Percentiles rank a stretch among this genome's conserved stretches.
phyloP scores from a whole-genome alignment of 2,113 vertebrate genomes.

The Eublepharis macularius region DNA sequence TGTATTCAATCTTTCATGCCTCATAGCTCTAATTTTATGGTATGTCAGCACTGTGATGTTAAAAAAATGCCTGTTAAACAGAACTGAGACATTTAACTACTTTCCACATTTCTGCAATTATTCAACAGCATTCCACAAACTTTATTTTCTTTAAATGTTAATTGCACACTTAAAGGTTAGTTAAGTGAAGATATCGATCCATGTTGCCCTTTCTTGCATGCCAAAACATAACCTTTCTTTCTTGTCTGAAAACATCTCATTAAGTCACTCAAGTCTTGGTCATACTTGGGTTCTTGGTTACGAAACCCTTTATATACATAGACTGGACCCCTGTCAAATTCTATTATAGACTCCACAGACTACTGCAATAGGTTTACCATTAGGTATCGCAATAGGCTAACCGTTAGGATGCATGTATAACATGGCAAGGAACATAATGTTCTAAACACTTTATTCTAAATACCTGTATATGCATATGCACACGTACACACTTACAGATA shows the following conservation, averaged over 20 bases:
- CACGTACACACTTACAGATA: too few species aligned
- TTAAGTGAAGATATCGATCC: slow-evolving; percentile 79
- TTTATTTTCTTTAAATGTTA: slow-evolving; percentile 87
- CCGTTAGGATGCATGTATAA: background rate
- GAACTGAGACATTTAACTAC: slow-evolving; percentile 48
- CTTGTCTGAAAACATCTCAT: slow-evolving; percentile 70
- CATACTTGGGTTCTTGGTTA: background rate
- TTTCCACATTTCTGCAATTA: slow-evolving; percentile 58
- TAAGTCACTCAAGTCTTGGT: slow-evolving; percentile 64
- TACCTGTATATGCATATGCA: too few species aligned
- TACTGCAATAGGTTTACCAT: background rate
- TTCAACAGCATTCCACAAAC: slow-evolving; percentile 59
- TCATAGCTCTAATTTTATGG: slow-evolving; percentile 47
- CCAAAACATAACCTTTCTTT: slow-evolving; percentile 70
- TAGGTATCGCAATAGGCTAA: background rate
- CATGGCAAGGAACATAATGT: too few species aligned
- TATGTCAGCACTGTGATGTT: slow-evolving; percentile 41
- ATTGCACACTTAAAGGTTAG: slow-evolving; percentile 86
- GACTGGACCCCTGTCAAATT: background rate
- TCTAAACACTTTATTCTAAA: too few species aligned
- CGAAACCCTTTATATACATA: slow-evolving; percentile 19
- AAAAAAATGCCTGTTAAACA: slow-evolving; percentile 54
- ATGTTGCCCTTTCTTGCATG: slow-evolving; percentile 74
- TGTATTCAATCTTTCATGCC: slow-evolving; percentile 17
- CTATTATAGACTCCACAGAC: background rate